phyloP scores from a whole-genome alignment of 2,888 invertebrate genomes.

The Chymomyza caudatula region DNA sequence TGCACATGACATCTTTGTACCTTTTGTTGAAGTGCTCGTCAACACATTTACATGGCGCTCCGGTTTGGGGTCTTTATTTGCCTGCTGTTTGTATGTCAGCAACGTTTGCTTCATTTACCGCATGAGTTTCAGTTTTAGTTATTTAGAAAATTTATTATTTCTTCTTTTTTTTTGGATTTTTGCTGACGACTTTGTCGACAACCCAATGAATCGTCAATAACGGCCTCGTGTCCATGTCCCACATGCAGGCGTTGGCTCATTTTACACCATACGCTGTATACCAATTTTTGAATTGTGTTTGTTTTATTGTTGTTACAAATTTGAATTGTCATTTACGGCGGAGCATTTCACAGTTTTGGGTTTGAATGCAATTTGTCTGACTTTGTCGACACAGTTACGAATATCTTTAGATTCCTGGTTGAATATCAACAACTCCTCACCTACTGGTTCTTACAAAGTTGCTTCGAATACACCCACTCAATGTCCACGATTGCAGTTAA shows the following conservation, averaged over 20 bases:
- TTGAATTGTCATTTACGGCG: slow-evolving; percentile 17
- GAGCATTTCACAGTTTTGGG: neutral
- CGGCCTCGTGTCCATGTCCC: slow-evolving; percentile 38
- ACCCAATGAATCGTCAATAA: neutral
- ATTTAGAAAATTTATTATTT: slow-evolving; percentile 38
- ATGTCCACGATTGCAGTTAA: no score
- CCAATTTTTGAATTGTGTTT: slow-evolving; percentile 18
- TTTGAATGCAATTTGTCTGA: neutral
- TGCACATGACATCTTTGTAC: slow-evolving; percentile 12
- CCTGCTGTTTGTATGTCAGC: slow-evolving; percentile 48
- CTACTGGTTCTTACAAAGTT: no score
- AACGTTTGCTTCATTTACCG: slow-evolving; percentile 60
- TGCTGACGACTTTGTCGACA: neutral
- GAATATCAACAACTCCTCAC: no score
- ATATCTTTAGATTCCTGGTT: no score
- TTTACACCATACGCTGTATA: neutral
- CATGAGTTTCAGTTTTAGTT: slow-evolving; percentile 59
- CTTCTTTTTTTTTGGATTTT: slow-evolving; percentile 5
- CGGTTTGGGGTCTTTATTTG: neutral
- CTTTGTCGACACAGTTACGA: no score
- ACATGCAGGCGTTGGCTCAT: slow-evolving; percentile 40
- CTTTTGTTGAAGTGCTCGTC: slow-evolving; percentile 22
- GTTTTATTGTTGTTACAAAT: slow-evolving; percentile 9
- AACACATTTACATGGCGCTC: slow-evolving; percentile 18
- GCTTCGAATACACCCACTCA: no score